These are phyloP conservation scores for Tachycineta bicolor DNA, from an alignment of 2,113 vertebrate species.

Conservation along the genomic window DNA sequence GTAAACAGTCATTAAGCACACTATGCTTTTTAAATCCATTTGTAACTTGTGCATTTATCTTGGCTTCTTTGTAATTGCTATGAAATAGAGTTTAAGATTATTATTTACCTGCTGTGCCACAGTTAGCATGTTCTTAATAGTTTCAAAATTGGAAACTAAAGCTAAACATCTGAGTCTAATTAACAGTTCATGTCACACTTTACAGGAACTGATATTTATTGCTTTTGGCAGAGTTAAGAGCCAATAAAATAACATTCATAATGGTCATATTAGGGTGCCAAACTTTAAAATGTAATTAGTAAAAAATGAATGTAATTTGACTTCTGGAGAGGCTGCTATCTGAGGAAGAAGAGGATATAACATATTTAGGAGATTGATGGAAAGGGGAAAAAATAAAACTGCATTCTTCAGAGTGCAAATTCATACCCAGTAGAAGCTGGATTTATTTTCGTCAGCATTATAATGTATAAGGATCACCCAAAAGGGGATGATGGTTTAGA, in stretches of 20 bases:
- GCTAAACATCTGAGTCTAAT: slow-evolving; percentile 6
- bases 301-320: neutral
- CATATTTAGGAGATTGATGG: neutral
- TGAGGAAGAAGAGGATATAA: neutral
- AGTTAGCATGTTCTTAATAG: neutral
- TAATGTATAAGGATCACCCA: neutral
- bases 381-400: neutral
- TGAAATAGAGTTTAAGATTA: slow-evolving; percentile 5
- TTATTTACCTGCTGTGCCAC: slow-evolving; percentile 36
- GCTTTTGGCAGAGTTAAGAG: neutral
- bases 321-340: neutral
- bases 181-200: neutral
- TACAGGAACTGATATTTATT: neutral
- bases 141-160: slow-evolving; percentile 1
- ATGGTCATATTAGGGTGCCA: neutral
- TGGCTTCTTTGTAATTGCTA: neutral
- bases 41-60: neutral
- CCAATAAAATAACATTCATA: neutral
- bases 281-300: neutral
- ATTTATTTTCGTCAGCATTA: neutral
- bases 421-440: neutral
- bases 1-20: neutral
- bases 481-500: neutral
- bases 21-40: neutral
- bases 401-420: neutral